A percentile compares a stretch with the other conserved stretches of the same genome.
These are phyloP conservation scores for Callitettix versicolor DNA, from an alignment of 1,140 invertebrate genomes.

Conservation along the genomic window DNA sequence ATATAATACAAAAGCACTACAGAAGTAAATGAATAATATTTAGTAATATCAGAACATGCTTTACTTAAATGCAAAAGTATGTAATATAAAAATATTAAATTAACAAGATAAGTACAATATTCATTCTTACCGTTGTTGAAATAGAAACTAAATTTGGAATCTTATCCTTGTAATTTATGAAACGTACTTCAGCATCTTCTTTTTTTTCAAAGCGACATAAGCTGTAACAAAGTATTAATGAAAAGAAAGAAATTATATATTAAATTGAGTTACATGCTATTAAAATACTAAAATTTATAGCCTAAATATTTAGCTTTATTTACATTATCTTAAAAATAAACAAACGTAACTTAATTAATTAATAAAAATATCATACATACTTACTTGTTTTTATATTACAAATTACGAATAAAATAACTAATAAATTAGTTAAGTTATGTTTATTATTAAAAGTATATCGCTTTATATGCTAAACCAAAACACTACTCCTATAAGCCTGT, in stretches of 20 bases:
- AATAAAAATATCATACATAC: background rate
- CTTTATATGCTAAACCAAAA: too few species aligned
- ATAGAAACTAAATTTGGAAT: conserved; percentile 56
- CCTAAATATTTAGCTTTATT: background rate
- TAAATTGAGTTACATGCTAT: background rate
- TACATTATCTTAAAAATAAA: background rate
- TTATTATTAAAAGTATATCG: too few species aligned
- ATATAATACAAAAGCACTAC: too few species aligned
- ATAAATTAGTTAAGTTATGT: too few species aligned
- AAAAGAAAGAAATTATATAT: background rate
- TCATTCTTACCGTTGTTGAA: conserved; percentile 54
- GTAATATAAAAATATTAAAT: too few species aligned
- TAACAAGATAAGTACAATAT: too few species aligned
- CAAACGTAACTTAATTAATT: background rate
- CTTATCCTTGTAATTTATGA: conserved; percentile 58
- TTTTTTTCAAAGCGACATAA: conserved; percentile 56
- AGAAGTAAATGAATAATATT: too few species aligned
- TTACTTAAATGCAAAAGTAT: too few species aligned
- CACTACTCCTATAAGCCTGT: too few species aligned
- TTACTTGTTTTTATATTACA: background rate
- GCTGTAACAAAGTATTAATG: conserved; percentile 41
- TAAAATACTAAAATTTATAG: background rate
- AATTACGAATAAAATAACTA: background rate
- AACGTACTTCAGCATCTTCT: conserved; percentile 51
- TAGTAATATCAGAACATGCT: too few species aligned